phyloP scores from a whole-genome alignment of 2,888 invertebrate species.

The Orchesella flavescens region DNA sequence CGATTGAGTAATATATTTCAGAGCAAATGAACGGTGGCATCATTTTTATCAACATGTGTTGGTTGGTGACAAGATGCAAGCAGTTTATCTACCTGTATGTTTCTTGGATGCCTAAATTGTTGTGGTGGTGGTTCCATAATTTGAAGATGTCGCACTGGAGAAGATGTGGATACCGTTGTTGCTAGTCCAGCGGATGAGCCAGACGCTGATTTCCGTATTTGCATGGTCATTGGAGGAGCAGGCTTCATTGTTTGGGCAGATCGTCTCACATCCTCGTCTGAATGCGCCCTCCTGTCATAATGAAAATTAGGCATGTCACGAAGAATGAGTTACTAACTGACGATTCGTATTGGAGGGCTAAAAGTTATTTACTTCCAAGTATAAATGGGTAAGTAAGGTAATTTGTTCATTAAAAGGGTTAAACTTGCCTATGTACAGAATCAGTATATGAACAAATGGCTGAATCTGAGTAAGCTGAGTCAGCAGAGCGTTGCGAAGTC shows the following conservation, averaged over 20 bases:
- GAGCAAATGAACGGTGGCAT: neutral
- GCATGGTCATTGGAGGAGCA: conserved; percentile 8
- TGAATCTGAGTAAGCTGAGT: conserved; percentile 69
- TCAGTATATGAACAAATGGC: conserved; percentile 57
- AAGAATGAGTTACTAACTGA: conserved; percentile 6
- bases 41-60: neutral
- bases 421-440: conserved; percentile 60
- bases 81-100: conserved; percentile 28
- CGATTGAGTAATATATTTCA: neutral
- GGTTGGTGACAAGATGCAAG: no score
- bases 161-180: neutral
- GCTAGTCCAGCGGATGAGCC: conserved; percentile 41
- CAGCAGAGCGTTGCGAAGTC: conserved; percentile 67
- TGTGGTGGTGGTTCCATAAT: conserved; percentile 48
- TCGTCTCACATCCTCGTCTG: conserved; percentile 68
- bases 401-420: neutral
- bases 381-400: neutral
- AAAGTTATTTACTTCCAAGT: no score
- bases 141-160: conserved; percentile 42
- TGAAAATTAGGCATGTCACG: neutral
- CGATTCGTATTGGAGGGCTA: no score
- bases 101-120: conserved; percentile 21
- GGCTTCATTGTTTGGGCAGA: conserved; percentile 4
- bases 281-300: conserved; percentile 69
- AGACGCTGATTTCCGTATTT: conserved; percentile 37